These are phyloP conservation scores for Oenanthe oenanthe DNA, from an alignment of 2,113 vertebrate genomes.

Conservation along the genomic window DNA sequence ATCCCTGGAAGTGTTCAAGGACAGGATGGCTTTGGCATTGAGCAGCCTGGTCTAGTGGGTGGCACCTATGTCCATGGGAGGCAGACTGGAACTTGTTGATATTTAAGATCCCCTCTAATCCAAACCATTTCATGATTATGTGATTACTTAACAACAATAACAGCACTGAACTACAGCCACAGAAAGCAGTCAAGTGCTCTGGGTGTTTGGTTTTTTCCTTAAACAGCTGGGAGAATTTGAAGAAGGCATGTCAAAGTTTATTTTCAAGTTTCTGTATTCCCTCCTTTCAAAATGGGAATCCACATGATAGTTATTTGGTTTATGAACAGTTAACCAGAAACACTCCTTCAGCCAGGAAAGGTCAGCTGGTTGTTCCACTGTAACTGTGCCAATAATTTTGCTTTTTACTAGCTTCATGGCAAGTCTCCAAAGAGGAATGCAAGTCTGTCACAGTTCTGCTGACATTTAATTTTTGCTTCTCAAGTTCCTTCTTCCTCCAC, in stretches of 20 bases:
- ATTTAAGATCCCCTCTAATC: not conserved
- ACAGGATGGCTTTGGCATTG: not conserved
- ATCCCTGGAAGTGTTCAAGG: not conserved
- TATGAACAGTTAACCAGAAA: conserved; percentile 45
- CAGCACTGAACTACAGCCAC: not conserved
- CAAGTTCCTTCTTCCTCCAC: conserved; percentile 17
- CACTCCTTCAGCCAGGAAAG: not conserved
- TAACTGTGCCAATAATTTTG: conserved; percentile 10
- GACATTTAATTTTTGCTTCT: conserved; percentile 51
- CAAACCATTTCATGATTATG: not conserved
- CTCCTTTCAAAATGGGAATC: not conserved
- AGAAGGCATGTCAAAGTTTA: not conserved
- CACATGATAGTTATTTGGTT: not conserved
- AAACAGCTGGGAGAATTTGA: not conserved
- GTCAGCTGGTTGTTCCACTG: conserved; percentile 22
- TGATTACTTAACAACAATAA: not conserved
- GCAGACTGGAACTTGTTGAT: not conserved
- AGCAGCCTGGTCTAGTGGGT: not conserved
- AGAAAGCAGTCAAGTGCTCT: not conserved
- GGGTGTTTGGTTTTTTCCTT: not conserved
- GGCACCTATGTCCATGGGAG: not conserved
- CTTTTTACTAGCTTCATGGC: conserved; percentile 39
- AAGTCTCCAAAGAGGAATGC: conserved; percentile 36
- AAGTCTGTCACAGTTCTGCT: conserved; percentile 48
- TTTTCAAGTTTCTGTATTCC: not conserved